Conservation (phyloP, 2,888 invertebrate species). For the Metalampra italica region DNA sequence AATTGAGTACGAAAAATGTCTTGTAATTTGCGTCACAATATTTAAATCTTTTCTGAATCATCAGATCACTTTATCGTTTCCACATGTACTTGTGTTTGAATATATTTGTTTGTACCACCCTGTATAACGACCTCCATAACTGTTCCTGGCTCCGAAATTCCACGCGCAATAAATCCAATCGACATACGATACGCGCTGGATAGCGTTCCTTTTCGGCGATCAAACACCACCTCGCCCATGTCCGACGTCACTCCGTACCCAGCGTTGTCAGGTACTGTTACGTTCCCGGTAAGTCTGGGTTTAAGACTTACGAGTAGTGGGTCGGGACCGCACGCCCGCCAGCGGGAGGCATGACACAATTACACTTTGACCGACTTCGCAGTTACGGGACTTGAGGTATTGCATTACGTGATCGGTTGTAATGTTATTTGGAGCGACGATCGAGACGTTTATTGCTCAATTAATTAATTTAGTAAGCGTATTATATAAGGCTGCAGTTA, state of each 20-base stretch:
- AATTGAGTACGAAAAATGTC: too few relatives aligned
- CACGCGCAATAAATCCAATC: background rate
- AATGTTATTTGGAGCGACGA: slow-evolving; percentile 11
- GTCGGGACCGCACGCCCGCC: slow-evolving; percentile 10
- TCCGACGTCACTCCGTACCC: background rate
- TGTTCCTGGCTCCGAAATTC: too few relatives aligned
- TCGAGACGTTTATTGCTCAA: slow-evolving; percentile 10
- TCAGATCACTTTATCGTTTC: too few relatives aligned
- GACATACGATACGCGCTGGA: background rate
- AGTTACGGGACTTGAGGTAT: slow-evolving; percentile 32
- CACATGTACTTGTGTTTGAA: too few relatives aligned
- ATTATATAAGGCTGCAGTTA: background rate
- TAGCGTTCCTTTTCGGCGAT: background rate
- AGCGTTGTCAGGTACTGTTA: slow-evolving; percentile 39
- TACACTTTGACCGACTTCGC: slow-evolving; percentile 51
- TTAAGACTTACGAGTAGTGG: slow-evolving; percentile 47
- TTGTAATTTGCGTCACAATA: too few relatives aligned
- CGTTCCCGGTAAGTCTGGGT: slow-evolving; percentile 42
- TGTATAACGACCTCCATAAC: too few relatives aligned
- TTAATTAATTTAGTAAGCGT: background rate
- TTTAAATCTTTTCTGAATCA: too few relatives aligned
- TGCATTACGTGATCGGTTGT: slow-evolving; percentile 20
- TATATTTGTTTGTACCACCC: too few relatives aligned
- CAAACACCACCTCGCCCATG: slow-evolving; percentile 7
- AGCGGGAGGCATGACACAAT: slow-evolving; percentile 59